Base-by-base conservation (phyloP, 2,113 vertebrate genomes). In the Corythornis madagascariensis region DNA sequence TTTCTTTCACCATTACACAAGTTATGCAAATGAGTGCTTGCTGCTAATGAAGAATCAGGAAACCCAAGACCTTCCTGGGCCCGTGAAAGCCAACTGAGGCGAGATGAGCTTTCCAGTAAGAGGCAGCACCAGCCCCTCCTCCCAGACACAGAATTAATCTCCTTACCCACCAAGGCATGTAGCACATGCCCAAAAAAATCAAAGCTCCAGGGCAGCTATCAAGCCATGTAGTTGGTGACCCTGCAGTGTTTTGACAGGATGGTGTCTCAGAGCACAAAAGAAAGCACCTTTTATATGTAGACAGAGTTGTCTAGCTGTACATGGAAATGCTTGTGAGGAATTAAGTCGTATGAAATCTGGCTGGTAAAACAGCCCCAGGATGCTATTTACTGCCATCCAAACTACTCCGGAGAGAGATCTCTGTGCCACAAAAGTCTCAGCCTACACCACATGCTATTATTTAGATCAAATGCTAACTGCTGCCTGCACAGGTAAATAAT, bases 401-500 rank as follows among this genome's bases (percentile, higher is more conserved):
- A 72, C 63, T 63, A 61, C 60, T 88, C 55, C 93, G 90, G 73
- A 69, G 83, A 83, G 50, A 86, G 42, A 69, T 24, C 79, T 63
- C 63, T 55, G 31, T 57, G 88, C 13, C 77, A 59, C 20, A 1
- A 19, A 74, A 89, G 83, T 42, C 57, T 75, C 81, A 79, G 78
- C 50, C 63, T 90, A 79, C 89, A 66, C 59, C 38, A 45, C 42
- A 66, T 16, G 26, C 40, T 38, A 56, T 86, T 82, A 94, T 60
- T 40, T 81, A 72, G 63, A 90, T 89, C 77, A 84, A 88, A 92
- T 88, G 80, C 45, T 86, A 69, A 94, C 71, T 21, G 28, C 57
- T 90, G 65, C 57, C 80, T 88, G 83, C 69, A 57, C 92, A 92
- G 90, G 80, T 88, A 92, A 86, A 82, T 75, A 94, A 86, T 42